These are phyloP conservation scores for Trachelus stipa DNA, from an alignment of 2,888 invertebrate species.

Conservation along the genomic window DNA sequence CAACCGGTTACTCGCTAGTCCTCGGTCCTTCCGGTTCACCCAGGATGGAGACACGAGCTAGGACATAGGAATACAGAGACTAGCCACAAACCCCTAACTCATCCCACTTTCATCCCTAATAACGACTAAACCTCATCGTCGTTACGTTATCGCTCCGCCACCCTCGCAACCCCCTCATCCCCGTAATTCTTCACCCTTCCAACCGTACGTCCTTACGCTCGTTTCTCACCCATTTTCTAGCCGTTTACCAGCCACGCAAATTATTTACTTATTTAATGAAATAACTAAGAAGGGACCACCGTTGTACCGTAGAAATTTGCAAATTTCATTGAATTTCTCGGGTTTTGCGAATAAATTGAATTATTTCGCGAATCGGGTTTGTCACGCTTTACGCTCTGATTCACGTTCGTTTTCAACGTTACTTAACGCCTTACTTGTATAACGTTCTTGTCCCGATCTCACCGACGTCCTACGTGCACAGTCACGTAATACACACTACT, in stretches of 20 bases:
- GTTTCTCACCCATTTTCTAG: not conserved
- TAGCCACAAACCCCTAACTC: not conserved
- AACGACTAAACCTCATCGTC: not conserved
- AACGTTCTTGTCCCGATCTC: not conserved
- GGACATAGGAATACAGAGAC: not conserved
- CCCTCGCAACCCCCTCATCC: not conserved
- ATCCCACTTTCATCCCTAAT: not conserved
- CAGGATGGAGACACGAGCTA: not conserved
- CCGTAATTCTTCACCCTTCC: not conserved
- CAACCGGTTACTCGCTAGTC: not conserved
- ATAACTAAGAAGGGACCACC: not conserved
- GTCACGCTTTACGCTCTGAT: constrained; percentile 23
- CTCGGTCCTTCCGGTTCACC: not conserved
- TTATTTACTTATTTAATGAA: not conserved
- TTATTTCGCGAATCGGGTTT: constrained; percentile 14
- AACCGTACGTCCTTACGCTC: not conserved
- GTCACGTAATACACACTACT: constrained; percentile 27
- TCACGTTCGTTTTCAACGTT: constrained; percentile 19
- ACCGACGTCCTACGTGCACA: not conserved
- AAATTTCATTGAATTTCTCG: not conserved
- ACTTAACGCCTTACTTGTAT: constrained; percentile 17
- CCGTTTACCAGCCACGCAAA: not conserved
- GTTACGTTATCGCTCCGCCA: not conserved
- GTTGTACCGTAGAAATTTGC: not conserved
- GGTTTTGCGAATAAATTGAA: not conserved